phyloP scores from a whole-genome alignment of 1,140 invertebrate species.

The Ceratitis capitata region DNA sequence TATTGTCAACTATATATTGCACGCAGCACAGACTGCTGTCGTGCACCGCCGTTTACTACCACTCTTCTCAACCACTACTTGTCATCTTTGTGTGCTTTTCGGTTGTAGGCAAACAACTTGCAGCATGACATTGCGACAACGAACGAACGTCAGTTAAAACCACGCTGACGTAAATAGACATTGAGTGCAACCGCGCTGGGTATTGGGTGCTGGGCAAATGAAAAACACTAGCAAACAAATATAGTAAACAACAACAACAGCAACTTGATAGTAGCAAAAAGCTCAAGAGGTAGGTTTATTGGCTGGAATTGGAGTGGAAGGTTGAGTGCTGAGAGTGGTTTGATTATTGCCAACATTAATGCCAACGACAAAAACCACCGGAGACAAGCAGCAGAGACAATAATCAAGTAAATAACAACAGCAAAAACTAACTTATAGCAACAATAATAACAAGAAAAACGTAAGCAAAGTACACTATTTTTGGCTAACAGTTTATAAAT shows the following conservation, averaged over 20 bases:
- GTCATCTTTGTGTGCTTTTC: not conserved
- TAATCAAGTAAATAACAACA: not conserved
- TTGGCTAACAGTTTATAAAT: not conserved
- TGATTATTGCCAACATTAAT: conserved; percentile 5
- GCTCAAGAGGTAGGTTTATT: too few species aligned
- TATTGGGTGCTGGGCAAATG: not conserved
- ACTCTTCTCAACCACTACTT: not conserved
- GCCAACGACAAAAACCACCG: not conserved
- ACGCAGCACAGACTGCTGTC: too few species aligned
- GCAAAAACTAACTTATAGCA: not conserved
- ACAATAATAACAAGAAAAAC: not conserved
- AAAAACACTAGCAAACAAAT: not conserved
- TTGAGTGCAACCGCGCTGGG: conserved; percentile 26
- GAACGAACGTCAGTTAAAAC: too few species aligned
- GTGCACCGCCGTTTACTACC: too few species aligned
- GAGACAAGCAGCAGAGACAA: not conserved
- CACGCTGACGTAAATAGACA: conserved; percentile 12
- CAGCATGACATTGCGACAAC: not conserved
- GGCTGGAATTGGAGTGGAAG: too few species aligned
- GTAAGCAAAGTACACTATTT: not conserved
- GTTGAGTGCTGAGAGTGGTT: not conserved
- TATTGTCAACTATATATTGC: not conserved
- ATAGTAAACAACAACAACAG: not conserved
- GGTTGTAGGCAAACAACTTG: conserved; percentile 35
- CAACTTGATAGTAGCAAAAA: not conserved